Evolutionary conservation across 1,140 invertebrate species (phyloP), one percentile per base, ranked within the genome.

Genomic region (Drosophila murphyi): DNA sequence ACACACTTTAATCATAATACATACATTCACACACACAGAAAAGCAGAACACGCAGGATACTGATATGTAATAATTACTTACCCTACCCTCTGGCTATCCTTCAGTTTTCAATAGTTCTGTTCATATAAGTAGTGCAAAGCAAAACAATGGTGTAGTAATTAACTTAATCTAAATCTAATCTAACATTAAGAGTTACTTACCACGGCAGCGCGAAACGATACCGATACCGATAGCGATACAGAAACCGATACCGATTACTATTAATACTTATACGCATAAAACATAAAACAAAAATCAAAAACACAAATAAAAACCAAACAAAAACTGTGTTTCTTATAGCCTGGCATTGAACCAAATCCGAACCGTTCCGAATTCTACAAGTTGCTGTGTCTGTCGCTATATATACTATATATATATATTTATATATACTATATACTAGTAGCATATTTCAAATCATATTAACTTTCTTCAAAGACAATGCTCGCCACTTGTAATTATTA

Each of bases 111-210:
- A 80, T 72, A 69, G 71, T 82, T 80, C 65, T 89, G 81, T 88
- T 80, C 59, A 72, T 88, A 89, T 89, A 89, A 89, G 85, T 88
- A 88, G 85, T 85, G 85, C 85, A 76, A 88, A 78, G 68, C 68
- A 72, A 80, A 43, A 67, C 60, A 70, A 75, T 65, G 85, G 83
- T 87, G 76, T 88, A 87, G 80, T 81, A 83, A 85, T 78, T 78
- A 85, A 89, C 78, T 72, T 89, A 88, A 85, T 81, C 76, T 81
- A 74, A 85, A 70, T 75, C 78, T 85, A 86, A 85, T 65, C 77
- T 85, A 85, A 51, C 57, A 52, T 72, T 85, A 85, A 83, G 72
- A 86, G 67, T 85, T 85, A 85, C 83, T 80, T 88, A 88, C 87
- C 77, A 82, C 79, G 80, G 65, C 83, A 87, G 83, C 79, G 76